Conservation (phyloP, 2,797 vertebrate species). For the Chelidonichthys spinosus region DNA sequence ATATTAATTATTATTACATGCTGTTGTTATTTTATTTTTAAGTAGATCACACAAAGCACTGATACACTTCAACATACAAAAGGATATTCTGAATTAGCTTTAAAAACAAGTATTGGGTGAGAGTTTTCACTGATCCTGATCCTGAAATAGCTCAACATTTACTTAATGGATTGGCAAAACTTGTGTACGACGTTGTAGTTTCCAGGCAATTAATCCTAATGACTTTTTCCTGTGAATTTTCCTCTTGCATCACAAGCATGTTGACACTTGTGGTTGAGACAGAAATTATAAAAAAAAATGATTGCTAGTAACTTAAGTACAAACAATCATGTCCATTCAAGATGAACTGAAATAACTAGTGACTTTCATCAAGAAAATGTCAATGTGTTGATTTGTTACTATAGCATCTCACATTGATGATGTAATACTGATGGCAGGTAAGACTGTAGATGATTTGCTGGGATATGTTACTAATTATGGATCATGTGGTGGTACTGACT, state of each 20-base stretch:
- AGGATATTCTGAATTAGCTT: neutral
- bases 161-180: neutral
- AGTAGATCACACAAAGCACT: slow-evolving; percentile 1
- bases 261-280: neutral
- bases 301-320: neutral
- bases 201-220: neutral
- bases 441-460: neutral
- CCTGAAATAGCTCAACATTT: neutral
- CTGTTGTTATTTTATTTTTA: neutral
- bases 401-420: neutral
- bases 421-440: neutral
- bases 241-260: neutral
- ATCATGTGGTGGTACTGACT: slow-evolving; percentile 6
- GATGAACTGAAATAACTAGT: neutral
- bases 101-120: neutral
- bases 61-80: neutral
- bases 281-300: neutral
- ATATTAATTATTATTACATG: neutral
- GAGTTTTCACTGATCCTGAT: neutral
- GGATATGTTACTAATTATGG: neutral
- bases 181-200: neutral
- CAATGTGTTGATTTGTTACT: neutral
- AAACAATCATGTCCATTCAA: neutral
- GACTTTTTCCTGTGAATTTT: neutral
- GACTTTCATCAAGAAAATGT: neutral